A percentile compares a stretch with the other conserved stretches of the same genome.
phyloP scores from a whole-genome alignment of 2,888 invertebrate species.

The Erpobdella octoculata region DNA sequence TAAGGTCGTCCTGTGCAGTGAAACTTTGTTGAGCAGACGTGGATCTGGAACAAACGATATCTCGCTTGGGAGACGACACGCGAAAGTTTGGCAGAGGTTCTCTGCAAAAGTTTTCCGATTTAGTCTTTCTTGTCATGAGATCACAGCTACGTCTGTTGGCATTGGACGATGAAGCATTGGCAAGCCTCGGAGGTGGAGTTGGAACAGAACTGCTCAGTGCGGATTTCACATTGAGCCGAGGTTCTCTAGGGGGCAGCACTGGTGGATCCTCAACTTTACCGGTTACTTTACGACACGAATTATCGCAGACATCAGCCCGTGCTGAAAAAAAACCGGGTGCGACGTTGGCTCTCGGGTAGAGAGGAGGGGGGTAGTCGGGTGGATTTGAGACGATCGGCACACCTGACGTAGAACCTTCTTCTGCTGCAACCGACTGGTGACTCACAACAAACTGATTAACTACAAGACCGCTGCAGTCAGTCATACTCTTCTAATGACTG shows the following conservation, averaged over 20 bases:
- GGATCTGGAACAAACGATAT: too few relatives aligned
- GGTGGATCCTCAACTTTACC: not conserved
- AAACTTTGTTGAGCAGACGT: not conserved
- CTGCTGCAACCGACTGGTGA: too few relatives aligned
- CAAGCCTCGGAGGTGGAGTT: not conserved
- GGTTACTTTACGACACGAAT: not conserved
- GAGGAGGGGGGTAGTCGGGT: not conserved
- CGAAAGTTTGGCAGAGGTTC: too few relatives aligned
- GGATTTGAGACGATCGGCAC: not conserved
- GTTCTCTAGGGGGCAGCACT: conserved; percentile 6
- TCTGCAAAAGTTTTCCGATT: not conserved
- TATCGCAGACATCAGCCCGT: too few relatives aligned
- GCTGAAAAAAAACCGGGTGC: not conserved
- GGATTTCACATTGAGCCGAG: not conserved
- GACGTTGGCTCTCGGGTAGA: not conserved
- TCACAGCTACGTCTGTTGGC: not conserved
- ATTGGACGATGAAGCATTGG: not conserved
- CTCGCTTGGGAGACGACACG: too few relatives aligned
- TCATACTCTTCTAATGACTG: not conserved
- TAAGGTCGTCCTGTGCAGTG: not conserved
- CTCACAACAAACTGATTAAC: not conserved
- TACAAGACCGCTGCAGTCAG: not conserved
- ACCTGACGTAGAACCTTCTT: not conserved
- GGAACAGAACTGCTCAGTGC: not conserved
- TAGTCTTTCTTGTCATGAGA: not conserved